Evolutionary conservation across 2,888 invertebrate genomes (phyloP).

Genomic region (Lamellibrachia satsuma): DNA sequence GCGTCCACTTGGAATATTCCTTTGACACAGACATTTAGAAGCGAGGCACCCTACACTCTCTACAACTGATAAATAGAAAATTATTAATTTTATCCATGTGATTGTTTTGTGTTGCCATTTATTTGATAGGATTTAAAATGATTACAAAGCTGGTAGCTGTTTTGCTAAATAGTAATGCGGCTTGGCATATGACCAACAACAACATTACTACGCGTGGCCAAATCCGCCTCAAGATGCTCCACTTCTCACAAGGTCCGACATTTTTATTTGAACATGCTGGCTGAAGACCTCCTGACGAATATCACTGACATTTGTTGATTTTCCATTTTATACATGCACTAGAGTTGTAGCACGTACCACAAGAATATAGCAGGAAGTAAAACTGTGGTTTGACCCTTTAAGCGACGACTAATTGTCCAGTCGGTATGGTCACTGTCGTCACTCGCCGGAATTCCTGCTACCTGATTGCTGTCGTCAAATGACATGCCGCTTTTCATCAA

Average conservation of each 20-base stretch:
- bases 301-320: neutral
- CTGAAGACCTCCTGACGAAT: neutral
- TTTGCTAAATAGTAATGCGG: neutral
- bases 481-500: slow-evolving; percentile 3
- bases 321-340: neutral
- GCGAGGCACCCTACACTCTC: too few species aligned
- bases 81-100: too few species aligned
- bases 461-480: slow-evolving; percentile 9
- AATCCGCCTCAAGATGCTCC: neutral
- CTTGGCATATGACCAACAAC: neutral
- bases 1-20: too few species aligned
- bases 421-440: neutral
- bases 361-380: neutral
- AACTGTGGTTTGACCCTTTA: neutral
- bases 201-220: neutral
- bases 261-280: neutral
- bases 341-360: neutral
- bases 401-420: neutral
- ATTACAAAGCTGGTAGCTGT: neutral
- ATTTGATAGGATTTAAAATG: too few species aligned
- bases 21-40: too few species aligned
- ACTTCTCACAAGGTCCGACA: neutral
- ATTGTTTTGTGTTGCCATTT: too few species aligned
- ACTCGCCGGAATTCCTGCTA: neutral
- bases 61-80: too few species aligned